These are phyloP conservation scores for Chionomys nivalis DNA, from an alignment of 2,113 vertebrate species.

Conservation along the genomic window DNA sequence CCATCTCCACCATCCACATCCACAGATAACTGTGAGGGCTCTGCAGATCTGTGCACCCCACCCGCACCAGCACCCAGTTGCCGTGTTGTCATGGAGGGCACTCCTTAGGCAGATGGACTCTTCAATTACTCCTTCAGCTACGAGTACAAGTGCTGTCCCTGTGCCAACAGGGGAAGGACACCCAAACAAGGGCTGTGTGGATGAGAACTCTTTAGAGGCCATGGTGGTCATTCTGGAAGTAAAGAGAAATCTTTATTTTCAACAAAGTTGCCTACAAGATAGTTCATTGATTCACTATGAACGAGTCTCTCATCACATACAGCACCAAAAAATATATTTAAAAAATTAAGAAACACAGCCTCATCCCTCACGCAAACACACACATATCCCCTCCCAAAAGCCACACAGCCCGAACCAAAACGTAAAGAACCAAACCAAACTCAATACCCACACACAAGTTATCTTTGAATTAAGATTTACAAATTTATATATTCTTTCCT, in stretches of 20 bases:
- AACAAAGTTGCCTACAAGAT: conserved; percentile 79
- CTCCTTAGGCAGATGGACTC: not conserved
- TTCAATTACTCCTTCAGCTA: conserved; percentile 1
- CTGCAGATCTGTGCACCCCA: no score
- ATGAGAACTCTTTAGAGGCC: conserved; percentile 43
- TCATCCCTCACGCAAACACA: not conserved
- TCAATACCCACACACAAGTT: conserved; percentile 63
- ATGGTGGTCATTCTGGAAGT: conserved; percentile 78
- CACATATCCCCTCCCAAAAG: conserved; percentile 4
- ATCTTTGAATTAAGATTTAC: conserved; percentile 85
- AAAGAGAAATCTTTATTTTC: conserved; percentile 81
- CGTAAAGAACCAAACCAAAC: conserved; percentile 74
- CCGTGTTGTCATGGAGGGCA: no score
- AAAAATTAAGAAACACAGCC: conserved; percentile 67
- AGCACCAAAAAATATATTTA: conserved; percentile 84
- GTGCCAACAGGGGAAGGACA: not conserved
- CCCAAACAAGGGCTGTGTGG: not conserved
- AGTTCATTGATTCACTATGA: conserved; percentile 80
- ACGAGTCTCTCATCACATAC: conserved; percentile 85
- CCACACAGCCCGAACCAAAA: conserved; percentile 29
- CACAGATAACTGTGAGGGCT: no score
- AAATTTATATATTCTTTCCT: conserved; percentile 87
- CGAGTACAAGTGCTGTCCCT: not conserved
- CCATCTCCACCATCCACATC: no score
- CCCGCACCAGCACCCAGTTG: not conserved